A percentile compares a stretch with the other conserved stretches of the same genome.
These are phyloP conservation scores for Venustoraphidia nigricollis DNA, from an alignment of 2,888 invertebrate species.

Conservation along the genomic window DNA sequence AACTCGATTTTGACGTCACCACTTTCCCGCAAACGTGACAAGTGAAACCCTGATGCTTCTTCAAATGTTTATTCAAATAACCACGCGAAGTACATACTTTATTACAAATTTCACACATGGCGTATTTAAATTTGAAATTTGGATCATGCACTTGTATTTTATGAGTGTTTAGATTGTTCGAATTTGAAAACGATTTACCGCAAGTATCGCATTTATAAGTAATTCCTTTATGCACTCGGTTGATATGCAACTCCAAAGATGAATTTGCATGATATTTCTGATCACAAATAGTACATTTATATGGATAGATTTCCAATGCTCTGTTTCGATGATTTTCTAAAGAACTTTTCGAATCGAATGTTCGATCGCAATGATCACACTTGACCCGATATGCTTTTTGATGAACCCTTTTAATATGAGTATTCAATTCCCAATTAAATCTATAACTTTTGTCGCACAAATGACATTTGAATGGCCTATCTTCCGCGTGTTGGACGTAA, in stretches of 20 bases:
- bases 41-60: not conserved
- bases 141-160: too few relatives aligned
- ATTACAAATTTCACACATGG: too few relatives aligned
- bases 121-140: too few relatives aligned
- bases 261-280: too few relatives aligned
- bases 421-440: not conserved
- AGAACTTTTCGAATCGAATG: conserved; percentile 18
- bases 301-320: not conserved
- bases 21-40: not conserved
- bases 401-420: not conserved
- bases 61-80: not conserved
- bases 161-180: too few relatives aligned
- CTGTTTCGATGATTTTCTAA: not conserved
- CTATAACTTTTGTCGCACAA: not conserved
- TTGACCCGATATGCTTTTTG: not conserved
- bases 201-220: too few relatives aligned
- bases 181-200: too few relatives aligned
- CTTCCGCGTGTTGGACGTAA: too few relatives aligned
- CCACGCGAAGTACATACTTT: not conserved
- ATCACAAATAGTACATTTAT: not conserved
- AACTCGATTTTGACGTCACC: not conserved
- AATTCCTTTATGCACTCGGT: conserved; percentile 18
- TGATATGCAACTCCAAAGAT: conserved; percentile 20
- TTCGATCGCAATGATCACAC: conserved; percentile 1
- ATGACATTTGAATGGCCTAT: not conserved